Evolutionary conservation across 1,140 invertebrate species (phyloP).

Genomic region (Meloidogyne exigua): DNA sequence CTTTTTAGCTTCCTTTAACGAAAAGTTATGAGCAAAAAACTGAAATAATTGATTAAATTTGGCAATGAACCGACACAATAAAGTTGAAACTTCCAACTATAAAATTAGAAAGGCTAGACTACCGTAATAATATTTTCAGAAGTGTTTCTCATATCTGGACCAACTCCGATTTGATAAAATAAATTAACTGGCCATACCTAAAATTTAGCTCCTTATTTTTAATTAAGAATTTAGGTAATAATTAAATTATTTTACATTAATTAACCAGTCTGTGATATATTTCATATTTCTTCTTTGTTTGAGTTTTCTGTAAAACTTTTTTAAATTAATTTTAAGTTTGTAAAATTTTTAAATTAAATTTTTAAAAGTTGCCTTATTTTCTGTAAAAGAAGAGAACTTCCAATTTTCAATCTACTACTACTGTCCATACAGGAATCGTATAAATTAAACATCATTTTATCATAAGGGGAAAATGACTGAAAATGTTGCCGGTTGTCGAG

Average conservation of each 20-base stretch:
- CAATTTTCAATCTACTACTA: background rate
- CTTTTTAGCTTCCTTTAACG: no score
- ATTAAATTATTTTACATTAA: background rate
- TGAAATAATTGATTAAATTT: no score
- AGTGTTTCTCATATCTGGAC: conserved; percentile 28
- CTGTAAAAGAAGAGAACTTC: conserved; percentile 16
- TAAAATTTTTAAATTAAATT: background rate
- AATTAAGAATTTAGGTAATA: background rate
- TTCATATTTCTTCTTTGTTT: conserved; percentile 4
- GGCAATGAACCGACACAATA: background rate
- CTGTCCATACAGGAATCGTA: conserved; percentile 33
- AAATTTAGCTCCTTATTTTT: background rate
- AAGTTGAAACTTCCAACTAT: background rate
- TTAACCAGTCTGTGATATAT: background rate
- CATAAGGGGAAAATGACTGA: conserved; percentile 28
- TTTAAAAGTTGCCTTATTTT: background rate
- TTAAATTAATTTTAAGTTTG: no score
- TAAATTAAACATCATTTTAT: conserved; percentile 29
- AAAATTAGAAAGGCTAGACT: background rate
- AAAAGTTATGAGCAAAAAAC: no score
- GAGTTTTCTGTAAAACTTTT: background rate
- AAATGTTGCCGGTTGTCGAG: conserved; percentile 26
- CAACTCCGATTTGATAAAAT: conserved; percentile 31
- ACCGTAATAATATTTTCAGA: conserved; percentile 31
- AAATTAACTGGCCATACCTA: conserved; percentile 30